These are phyloP conservation scores for Ganaspis brasiliensis DNA, from an alignment of 2,888 invertebrate species.

Conservation along the genomic window DNA sequence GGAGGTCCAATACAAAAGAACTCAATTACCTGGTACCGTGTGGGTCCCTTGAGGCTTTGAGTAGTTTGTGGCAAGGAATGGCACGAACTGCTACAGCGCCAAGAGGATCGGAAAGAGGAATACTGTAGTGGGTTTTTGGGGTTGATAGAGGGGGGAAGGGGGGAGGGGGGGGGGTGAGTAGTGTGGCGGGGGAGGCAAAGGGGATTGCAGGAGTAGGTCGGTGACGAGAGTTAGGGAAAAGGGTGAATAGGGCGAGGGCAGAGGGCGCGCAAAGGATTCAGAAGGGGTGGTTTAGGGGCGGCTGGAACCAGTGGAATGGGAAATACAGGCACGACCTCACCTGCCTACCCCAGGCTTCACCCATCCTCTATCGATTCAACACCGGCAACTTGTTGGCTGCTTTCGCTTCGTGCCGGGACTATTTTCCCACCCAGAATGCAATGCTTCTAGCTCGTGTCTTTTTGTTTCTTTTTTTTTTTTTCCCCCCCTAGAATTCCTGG, in stretches of 20 bases:
- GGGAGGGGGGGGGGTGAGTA: constrained; percentile 47
- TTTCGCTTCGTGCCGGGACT: constrained; percentile 52
- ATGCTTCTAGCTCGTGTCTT: not conserved
- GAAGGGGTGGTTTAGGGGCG: constrained; percentile 38
- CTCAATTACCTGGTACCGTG: constrained; percentile 64
- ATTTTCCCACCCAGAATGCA: constrained; percentile 34
- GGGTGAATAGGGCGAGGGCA: constrained; percentile 52
- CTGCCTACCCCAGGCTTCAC: constrained; percentile 70
- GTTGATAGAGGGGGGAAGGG: constrained; percentile 31
- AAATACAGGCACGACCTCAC: constrained; percentile 65
- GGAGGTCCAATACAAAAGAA: constrained; percentile 63
- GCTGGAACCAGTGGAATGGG: constrained; percentile 56
- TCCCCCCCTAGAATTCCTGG: not conserved
- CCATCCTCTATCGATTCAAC: constrained; percentile 78
- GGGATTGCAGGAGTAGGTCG: constrained; percentile 51
- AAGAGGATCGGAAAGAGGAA: constrained; percentile 57
- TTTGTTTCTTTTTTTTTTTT: not conserved
- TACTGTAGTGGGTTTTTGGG: constrained; percentile 45
- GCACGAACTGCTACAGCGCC: constrained; percentile 22
- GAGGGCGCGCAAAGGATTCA: constrained; percentile 53
- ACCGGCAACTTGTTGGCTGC: constrained; percentile 79
- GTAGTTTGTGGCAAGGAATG: constrained; percentile 33
- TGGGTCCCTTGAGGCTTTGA: constrained; percentile 44
- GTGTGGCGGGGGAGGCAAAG: constrained; percentile 42
- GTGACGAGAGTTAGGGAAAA: constrained; percentile 43